Conservation (phyloP, 92 coral and sea anemone species). For the Epizoanthus ramosus region DNA sequence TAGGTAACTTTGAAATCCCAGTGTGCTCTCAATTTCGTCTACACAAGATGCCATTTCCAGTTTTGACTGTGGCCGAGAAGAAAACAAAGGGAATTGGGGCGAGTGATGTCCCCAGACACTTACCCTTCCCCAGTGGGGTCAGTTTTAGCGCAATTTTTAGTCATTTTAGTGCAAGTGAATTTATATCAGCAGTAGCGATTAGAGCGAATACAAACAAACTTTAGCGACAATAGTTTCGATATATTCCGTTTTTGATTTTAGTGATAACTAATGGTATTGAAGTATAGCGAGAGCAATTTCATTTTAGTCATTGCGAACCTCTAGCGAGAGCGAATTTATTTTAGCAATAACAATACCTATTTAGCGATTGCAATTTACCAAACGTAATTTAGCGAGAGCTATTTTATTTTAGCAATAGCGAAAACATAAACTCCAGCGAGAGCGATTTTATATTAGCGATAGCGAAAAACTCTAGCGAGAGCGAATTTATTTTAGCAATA, state of each 20-base stretch:
- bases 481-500: no score
- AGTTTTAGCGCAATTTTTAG: neutral
- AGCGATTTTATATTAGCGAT: neutral
- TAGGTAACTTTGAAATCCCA: slow-evolving; percentile 24
- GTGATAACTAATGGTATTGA: neutral
- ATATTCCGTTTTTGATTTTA: neutral
- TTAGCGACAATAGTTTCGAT: no score
- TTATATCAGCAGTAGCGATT: neutral
- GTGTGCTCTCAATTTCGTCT: neutral
- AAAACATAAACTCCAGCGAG: neutral
- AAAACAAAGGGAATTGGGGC: neutral
- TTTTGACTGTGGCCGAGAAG: no score
- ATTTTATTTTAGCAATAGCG: neutral
- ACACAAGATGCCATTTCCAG: no score
- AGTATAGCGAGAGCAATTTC: neutral
- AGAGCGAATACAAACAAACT: no score
- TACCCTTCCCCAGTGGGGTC: neutral
- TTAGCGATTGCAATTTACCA: neutral
- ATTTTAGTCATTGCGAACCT: neutral
- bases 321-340: neutral
- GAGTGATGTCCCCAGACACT: neutral
- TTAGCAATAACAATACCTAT: neutral
- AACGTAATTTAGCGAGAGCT: neutral
- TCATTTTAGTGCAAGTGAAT: neutral
- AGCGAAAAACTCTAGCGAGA: no score